Base-by-base conservation (phyloP, 92 coral and sea anemone species). In the Siderastrea radians region DNA sequence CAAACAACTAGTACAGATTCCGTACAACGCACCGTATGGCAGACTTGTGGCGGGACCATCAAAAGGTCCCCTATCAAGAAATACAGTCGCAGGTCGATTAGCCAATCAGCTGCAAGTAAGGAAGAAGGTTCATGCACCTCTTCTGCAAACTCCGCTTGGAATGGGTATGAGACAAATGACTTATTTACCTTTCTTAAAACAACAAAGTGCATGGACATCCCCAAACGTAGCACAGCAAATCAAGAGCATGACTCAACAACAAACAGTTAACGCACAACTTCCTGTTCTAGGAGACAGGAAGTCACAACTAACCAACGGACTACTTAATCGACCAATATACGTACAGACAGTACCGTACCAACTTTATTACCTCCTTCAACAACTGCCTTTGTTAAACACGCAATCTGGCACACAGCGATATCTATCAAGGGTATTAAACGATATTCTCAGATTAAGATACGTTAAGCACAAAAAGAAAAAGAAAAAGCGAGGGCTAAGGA, bases 261-360 rank as follows among this genome's bases (percentile, higher is more conserved):
- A 77, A 70, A 13, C 54, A 5, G 38, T 59, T 82, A 47, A 82
- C 69, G 26, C 16, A 48, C 78, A 70, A 14, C 53, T 71, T 57
- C 48, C 78, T 5, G 66, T 70, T 65, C 4, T 67, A 45, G 71
- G 49, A 49, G 80, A 50, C 52, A 74, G 87, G 53, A 72, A 59
- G 74, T 84, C 80, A 63, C 72, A 73, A 63, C 71, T 84, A 73
- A 62, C 80, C 8, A 73, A 84, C 49, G 80, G 80, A 84, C 81
- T 84, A 2, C 43, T 19, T 74, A 74, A 84, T 68, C 72, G 87
- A 84, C 87, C 87, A 14, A 74, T 84, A 64, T 84, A 84, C 73
- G 64, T 84, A 84, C 72, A 84, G 79, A 84, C 87, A 5, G 87
- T 84, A 38, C 87, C 87, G 3, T 84, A 74, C 49, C 80, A 84